phyloP scores from a whole-genome alignment of 2,113 vertebrate genomes.

The Gorsachius goisagi region DNA sequence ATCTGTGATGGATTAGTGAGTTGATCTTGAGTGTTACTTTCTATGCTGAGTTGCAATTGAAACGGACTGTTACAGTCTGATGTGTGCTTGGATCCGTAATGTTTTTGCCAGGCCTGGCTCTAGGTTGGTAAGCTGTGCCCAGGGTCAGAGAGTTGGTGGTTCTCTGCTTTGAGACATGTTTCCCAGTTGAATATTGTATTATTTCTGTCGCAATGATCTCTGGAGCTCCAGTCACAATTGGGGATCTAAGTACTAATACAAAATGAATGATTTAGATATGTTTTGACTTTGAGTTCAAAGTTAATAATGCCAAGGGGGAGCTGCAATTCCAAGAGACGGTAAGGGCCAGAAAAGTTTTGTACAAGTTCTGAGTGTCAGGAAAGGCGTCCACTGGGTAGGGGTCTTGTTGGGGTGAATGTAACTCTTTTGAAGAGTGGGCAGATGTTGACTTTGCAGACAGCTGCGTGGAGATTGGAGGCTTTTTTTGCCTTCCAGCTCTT shows the following conservation, averaged over 20 bases:
- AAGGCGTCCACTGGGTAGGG: accelerated
- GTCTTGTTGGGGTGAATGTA: not conserved
- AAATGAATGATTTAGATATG: not conserved
- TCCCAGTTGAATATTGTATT: not conserved
- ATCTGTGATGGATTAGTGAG: not conserved
- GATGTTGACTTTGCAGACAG: not conserved
- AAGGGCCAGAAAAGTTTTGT: not conserved
- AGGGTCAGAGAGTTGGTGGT: not conserved
- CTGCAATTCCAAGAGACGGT: not conserved
- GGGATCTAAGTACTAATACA: not conserved
- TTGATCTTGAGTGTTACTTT: not conserved
- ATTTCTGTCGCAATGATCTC: not conserved
- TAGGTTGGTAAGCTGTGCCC: not conserved
- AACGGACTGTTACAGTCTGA: not conserved
- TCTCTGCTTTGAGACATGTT: not conserved
- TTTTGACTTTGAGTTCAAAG: not conserved
- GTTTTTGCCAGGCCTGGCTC: not conserved
- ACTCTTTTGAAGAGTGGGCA: not conserved
- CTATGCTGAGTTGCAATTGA: not conserved
- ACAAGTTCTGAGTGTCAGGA: not conserved
- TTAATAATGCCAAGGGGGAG: not conserved
- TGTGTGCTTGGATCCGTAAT: not conserved
- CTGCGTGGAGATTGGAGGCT: not conserved
- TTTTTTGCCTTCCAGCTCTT: not conserved
- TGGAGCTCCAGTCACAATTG: not conserved